phyloP scores from a whole-genome alignment of 2,113 vertebrate species.

The Nothoprocta perdicaria region DNA sequence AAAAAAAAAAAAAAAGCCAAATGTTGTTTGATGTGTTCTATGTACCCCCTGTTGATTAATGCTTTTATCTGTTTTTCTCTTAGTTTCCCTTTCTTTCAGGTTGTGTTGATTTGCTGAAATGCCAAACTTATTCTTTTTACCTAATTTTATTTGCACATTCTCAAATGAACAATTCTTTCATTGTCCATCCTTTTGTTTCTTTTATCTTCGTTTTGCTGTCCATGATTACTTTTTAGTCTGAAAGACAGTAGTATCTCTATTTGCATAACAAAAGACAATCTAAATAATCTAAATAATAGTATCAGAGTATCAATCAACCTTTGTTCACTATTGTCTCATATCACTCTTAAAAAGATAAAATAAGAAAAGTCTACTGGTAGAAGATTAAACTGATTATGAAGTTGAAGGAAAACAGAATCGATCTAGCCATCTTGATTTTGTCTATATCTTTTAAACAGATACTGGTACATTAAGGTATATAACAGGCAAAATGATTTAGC shows the following conservation, averaged over 20 bases:
- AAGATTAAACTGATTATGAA: background rate
- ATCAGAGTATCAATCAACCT: background rate
- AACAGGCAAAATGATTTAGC: background rate
- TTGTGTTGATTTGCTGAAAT: background rate
- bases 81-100: background rate
- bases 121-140: background rate
- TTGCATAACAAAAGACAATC: conserved; percentile 19
- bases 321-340: background rate
- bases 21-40: background rate
- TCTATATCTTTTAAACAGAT: background rate
- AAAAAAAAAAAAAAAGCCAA: background rate
- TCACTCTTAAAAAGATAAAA: background rate
- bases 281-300: conserved; percentile 18
- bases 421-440: background rate
- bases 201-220: background rate
- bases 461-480: background rate
- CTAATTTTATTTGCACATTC: background rate
- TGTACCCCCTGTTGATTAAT: background rate
- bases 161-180: background rate
- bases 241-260: background rate
- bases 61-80: background rate
- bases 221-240: background rate
- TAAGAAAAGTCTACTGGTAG: background rate
- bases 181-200: background rate
- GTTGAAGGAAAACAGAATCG: background rate